phyloP scores from a whole-genome alignment of 2,113 vertebrate genomes.

The Columbina picui region DNA sequence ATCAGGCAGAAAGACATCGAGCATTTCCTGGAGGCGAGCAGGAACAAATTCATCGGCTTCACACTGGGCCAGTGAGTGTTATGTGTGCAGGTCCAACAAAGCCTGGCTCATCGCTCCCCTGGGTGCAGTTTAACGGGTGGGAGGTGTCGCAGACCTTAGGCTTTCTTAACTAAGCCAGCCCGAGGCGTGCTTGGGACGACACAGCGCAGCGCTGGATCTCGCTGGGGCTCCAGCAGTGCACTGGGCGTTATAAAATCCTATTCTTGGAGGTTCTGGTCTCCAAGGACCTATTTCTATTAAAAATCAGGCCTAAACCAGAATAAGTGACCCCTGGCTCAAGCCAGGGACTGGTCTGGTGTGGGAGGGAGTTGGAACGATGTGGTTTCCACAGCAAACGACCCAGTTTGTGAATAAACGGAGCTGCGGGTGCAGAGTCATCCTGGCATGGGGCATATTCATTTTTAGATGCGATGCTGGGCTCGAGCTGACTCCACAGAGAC shows the following conservation, averaged over 20 bases:
- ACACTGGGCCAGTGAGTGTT: constrained; percentile 92
- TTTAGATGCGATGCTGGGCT: neutral
- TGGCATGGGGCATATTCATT: fast-evolving
- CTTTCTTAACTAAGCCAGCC: neutral
- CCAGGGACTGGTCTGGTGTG: fast-evolving
- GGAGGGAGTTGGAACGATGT: neutral
- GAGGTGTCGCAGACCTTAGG: neutral
- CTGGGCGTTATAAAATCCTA: fast-evolving
- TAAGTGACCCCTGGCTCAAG: neutral
- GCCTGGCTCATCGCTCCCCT: neutral
- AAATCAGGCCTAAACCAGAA: neutral
- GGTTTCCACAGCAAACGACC: neutral
- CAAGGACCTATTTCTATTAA: neutral
- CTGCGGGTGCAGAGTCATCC: neutral
- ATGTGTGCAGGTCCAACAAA: fast-evolving
- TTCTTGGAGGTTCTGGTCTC: neutral
- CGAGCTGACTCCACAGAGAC: neutral
- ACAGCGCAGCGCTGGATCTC: fast-evolving
- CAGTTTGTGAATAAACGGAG: neutral
- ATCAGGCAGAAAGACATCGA: constrained; percentile 96
- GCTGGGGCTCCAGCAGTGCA: neutral
- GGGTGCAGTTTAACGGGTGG: neutral
- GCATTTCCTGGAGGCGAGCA: constrained; percentile 93
- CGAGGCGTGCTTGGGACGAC: fast-evolving
- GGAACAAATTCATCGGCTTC: constrained; percentile 98